Percentiles rank a stretch among this genome's conserved stretches.
phyloP scores from a whole-genome alignment of 2,113 vertebrate genomes.

The Crypturellus undulatus region DNA sequence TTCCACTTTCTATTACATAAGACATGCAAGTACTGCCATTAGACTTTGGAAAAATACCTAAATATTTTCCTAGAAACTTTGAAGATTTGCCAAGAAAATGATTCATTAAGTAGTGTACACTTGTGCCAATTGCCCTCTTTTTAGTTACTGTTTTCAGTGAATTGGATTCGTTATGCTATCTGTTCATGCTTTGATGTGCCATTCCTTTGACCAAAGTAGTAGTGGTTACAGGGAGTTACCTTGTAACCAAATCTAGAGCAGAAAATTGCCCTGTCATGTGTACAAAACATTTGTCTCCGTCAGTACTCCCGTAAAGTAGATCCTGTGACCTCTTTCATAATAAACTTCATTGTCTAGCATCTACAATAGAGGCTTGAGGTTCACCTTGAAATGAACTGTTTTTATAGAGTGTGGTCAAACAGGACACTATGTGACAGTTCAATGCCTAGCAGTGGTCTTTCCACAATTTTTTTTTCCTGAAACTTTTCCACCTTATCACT shows the following conservation, averaged over 20 bases:
- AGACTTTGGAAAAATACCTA: constrained; percentile 4
- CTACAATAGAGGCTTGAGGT: constrained; percentile 63
- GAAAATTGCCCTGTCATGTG: constrained; percentile 71
- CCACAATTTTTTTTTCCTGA: neutral
- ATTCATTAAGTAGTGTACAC: constrained; percentile 3
- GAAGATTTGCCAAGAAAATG: neutral
- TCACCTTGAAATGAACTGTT: constrained; percentile 63
- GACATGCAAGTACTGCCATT: neutral
- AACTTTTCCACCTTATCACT: neutral
- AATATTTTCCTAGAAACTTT: neutral
- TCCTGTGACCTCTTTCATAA: constrained; percentile 68
- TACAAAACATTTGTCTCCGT: constrained; percentile 68
- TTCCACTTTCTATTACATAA: neutral
- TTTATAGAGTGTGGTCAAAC: constrained; percentile 51
- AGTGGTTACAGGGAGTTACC: constrained; percentile 31
- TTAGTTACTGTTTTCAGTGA: constrained; percentile 18
- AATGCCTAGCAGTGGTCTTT: constrained; percentile 6
- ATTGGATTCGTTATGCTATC: constrained; percentile 49
- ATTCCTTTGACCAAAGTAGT: constrained; percentile 36
- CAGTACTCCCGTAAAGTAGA: constrained; percentile 68
- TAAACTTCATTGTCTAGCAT: constrained; percentile 60
- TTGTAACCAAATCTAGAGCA: constrained; percentile 34
- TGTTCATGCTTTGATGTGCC: constrained; percentile 55
- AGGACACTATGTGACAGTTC: constrained; percentile 21
- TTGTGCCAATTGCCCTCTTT: constrained; percentile 12